These are phyloP conservation scores for Dipodomys spectabilis DNA, from an alignment of 2,113 vertebrate genomes.

Conservation along the genomic window DNA sequence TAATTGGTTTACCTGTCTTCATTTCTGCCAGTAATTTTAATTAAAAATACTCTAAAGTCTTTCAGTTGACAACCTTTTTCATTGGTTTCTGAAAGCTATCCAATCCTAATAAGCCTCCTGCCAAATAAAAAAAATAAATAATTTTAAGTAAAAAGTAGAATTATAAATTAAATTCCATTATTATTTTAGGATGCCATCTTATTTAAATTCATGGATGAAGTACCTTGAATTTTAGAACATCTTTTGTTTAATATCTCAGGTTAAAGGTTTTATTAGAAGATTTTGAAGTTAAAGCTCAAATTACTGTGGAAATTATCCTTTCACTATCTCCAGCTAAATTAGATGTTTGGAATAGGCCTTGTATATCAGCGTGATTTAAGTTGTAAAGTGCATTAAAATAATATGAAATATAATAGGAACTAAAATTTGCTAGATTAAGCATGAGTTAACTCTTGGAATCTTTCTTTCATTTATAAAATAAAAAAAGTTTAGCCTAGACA, in stretches of 20 bases:
- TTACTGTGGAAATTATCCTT: conserved; percentile 45
- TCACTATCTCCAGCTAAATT: not conserved
- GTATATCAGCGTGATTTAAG: not conserved
- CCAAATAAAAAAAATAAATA: conserved; percentile 14
- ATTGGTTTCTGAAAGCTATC: conserved; percentile 13
- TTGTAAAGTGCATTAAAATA: not conserved
- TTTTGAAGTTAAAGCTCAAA: conserved; percentile 30
- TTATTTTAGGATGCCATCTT: conserved; percentile 15
- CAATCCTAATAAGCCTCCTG: not conserved
- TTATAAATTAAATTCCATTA: conserved; percentile 14
- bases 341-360: not conserved
- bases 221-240: conserved; percentile 29
- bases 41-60: conserved; percentile 48
- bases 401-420: not conserved
- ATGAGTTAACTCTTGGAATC: not conserved
- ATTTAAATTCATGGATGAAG: conserved; percentile 22
- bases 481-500: not conserved
- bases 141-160: conserved; percentile 13
- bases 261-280: conserved; percentile 49
- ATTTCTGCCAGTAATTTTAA: conserved; percentile 46
- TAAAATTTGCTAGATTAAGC: not conserved
- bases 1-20: not conserved
- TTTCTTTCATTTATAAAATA: conserved; percentile 24
- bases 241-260: conserved; percentile 11
- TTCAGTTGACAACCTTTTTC: conserved; percentile 19